Base-by-base conservation (phyloP, 2,888 invertebrate genomes). In the Trissoscelio sp. region DNA sequence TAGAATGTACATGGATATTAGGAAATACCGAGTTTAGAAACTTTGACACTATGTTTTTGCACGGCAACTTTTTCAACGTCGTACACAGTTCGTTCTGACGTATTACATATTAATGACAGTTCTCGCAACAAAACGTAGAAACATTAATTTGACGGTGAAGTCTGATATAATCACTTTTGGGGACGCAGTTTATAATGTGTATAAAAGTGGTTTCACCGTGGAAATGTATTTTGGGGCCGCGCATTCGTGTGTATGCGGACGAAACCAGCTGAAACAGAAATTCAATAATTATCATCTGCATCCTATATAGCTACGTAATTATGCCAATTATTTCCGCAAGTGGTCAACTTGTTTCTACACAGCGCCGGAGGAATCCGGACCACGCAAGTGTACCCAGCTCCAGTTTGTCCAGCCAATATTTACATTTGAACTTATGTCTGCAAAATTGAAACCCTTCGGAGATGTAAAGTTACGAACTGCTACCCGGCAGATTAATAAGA, bases 271-370 rank as follows among this genome's bases (percentile, higher is more conserved):
- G 55, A 42, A 62, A 64, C 62, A 64, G 62, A 73, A 73, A 73
- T 73, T 62, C 73, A 73, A 73, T 73, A 73, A 73, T 73, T 73
- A 62, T 73, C 73, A 64, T 73, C 34, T 20, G 28, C 28, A 46
- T 57, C 46, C 34, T 37, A 64, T 39, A 48, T 46, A 57, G 64
- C 55, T 48, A 46, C 74, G 74, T 74, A 64, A 74, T 74, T 74
- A 74, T 74, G 74, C 46, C 64, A 74, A 74, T 74, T 74, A 74
- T 74, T 74, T 74, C 57, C 64, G 57, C 74, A 64, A 74, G 74
- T 62, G 74, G 74, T 64, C 57, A 74, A 64, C 74, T 64, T 74
- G 74, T 74, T 74, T 64, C 74, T 64, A 64, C 53, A 62, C n/a
- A 44, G 64, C 20, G 37, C 39, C 14, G 34, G 55, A 73, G 73